Percentiles rank a stretch among this genome's conserved stretches.
Evolutionary conservation across 1,140 invertebrate genomes (phyloP).

Genomic region (Oscheius sp.): DNA sequence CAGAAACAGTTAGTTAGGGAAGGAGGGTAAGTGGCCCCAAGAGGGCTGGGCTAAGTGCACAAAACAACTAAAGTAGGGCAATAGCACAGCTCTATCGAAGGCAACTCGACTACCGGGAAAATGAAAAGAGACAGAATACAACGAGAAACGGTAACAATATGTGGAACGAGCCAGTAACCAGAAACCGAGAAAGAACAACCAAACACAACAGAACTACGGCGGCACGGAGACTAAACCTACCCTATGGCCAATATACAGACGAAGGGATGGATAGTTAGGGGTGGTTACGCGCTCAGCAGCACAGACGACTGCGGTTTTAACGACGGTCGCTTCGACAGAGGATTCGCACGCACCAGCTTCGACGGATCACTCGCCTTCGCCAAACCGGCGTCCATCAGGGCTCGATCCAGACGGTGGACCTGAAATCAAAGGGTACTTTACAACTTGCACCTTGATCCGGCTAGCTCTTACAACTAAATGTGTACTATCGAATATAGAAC

Average conservation of each 20-base stretch:
- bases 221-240: background rate
- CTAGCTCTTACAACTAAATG: background rate
- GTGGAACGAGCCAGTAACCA: background rate
- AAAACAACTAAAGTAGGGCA: slow-evolving; percentile 1
- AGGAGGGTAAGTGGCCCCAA: background rate
- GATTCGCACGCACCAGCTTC: slow-evolving; percentile 9
- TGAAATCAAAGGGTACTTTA: slow-evolving; percentile 1
- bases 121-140: background rate
- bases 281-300: background rate
- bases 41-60: background rate
- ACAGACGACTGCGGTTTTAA: background rate
- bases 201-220: background rate
- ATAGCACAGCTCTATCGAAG: background rate
- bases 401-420: slow-evolving; percentile 28
- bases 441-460: background rate
- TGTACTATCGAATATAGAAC: background rate
- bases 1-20: background rate
- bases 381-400: slow-evolving; percentile 31
- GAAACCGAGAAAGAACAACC: background rate
- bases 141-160: background rate
- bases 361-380: slow-evolving; percentile 41
- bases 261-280: background rate
- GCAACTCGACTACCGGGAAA: background rate
- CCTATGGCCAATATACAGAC: slow-evolving; percentile 3
- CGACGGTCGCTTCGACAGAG: background rate